A percentile compares a stretch with the other conserved stretches of the same genome.
phyloP scores from a whole-genome alignment of 2,888 invertebrate species.

The Aproaerema taeniolella region DNA sequence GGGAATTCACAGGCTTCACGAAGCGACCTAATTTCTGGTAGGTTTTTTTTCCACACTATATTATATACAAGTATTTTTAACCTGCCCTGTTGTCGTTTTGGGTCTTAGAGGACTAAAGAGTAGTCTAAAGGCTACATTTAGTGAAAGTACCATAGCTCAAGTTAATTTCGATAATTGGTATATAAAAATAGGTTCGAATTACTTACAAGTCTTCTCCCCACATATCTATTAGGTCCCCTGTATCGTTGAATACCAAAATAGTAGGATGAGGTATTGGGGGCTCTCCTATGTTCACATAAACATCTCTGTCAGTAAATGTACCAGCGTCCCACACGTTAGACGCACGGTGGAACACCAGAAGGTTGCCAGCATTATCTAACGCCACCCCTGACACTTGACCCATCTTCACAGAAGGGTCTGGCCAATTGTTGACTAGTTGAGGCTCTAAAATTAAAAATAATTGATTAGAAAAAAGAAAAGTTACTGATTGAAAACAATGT shows the following conservation, averaged over 20 bases:
- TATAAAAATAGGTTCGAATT: no score
- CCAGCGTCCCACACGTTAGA: slow-evolving; percentile 78
- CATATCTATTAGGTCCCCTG: slow-evolving; percentile 78
- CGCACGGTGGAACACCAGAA: slow-evolving; percentile 90
- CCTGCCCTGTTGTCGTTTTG: no score
- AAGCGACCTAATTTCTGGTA: no score
- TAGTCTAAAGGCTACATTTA: no score
- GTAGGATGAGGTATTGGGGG: slow-evolving; percentile 81
- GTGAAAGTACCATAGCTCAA: no score
- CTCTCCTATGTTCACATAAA: slow-evolving; percentile 67
- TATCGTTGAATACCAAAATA: slow-evolving; percentile 79
- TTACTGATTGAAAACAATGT: neutral
- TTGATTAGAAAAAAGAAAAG: neutral
- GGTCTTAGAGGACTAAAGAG: no score
- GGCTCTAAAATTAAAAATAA: slow-evolving; percentile 50
- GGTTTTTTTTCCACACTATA: no score
- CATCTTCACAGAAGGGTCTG: slow-evolving; percentile 61
- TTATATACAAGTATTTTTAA: no score
- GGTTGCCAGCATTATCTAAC: slow-evolving; percentile 82
- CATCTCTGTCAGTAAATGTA: slow-evolving; percentile 78
- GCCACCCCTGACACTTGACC: slow-evolving; percentile 91
- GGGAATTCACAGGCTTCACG: no score
- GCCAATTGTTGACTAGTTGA: slow-evolving; percentile 76
- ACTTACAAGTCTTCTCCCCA: slow-evolving; percentile 85
- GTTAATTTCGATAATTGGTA: no score